Evolutionary conservation across 2,797 vertebrate genomes (phyloP).

Genomic region (Tadarida brasiliensis): DNA sequence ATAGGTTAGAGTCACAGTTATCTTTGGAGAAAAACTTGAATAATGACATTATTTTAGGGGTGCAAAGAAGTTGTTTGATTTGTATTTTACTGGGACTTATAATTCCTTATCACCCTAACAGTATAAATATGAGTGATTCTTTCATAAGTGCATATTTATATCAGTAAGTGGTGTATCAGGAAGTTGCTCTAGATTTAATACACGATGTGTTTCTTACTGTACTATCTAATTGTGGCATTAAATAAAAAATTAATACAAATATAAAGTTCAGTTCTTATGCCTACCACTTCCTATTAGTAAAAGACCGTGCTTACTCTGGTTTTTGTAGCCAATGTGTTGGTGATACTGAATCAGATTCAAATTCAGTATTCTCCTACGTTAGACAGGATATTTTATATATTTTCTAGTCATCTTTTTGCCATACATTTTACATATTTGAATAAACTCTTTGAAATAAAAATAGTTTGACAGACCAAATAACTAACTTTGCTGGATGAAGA

Average conservation of each 20-base stretch:
- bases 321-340: neutral
- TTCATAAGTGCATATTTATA: neutral
- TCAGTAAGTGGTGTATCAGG: neutral
- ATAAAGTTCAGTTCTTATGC: neutral
- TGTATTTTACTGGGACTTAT: neutral
- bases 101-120: neutral
- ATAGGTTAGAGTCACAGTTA: neutral
- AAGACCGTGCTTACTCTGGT: neutral
- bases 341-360: conserved; percentile 9
- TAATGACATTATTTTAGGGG: neutral
- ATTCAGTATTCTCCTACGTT: neutral
- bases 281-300: neutral
- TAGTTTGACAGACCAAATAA: neutral
- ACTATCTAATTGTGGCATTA: neutral
- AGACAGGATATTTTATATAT: neutral
- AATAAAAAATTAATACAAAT: conserved; percentile 22
- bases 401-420: conserved; percentile 7
- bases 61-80: neutral
- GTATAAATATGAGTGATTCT: neutral
- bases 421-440: neutral
- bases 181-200: neutral
- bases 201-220: neutral
- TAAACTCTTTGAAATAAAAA: conserved; percentile 11
- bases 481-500: neutral
- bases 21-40: neutral